Evolutionary conservation across 2,888 invertebrate genomes (phyloP).

Genomic region (Cheilosia scutellata): DNA sequence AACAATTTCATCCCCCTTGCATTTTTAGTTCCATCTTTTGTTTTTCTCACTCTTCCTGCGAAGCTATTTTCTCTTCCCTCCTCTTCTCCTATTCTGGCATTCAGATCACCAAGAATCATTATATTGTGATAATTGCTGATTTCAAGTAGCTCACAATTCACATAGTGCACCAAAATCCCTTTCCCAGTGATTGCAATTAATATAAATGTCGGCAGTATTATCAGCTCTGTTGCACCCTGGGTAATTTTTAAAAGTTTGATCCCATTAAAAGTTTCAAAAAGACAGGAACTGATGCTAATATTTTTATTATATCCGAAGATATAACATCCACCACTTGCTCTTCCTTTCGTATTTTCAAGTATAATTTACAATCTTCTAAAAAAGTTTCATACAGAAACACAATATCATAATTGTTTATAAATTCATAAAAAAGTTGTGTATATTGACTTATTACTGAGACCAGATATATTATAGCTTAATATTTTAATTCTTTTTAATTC

Average conservation of each 20-base stretch:
- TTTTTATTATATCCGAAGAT: constrained; percentile 13
- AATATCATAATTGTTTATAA: constrained; percentile 3
- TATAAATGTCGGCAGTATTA: constrained; percentile 8
- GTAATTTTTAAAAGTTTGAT: constrained; percentile 9
- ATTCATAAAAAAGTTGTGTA: constrained; percentile 2
- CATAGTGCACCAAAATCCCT: constrained; percentile 13
- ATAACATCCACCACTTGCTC: constrained; percentile 9
- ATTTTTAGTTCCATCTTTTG: constrained; percentile 2
- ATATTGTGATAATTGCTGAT: not conserved
- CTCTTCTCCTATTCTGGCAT: not conserved
- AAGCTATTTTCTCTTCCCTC: constrained; percentile 7
- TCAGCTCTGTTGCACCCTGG: not conserved
- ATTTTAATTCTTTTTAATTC: constrained; percentile 11
- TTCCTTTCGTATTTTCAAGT: not conserved
- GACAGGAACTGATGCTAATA: not conserved
- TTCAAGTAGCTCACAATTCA: constrained; percentile 7
- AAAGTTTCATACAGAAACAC: constrained; percentile 3
- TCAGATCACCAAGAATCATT: constrained; percentile 10
- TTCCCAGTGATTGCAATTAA: constrained; percentile 16
- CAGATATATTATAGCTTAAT: constrained; percentile 6
- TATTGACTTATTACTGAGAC: not conserved
- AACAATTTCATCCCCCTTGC: not conserved
- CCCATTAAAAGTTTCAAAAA: not conserved
- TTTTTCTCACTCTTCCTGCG: constrained; percentile 6
- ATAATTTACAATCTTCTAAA: constrained; percentile 3